These are phyloP conservation scores for Zygaena filipendulae DNA, from an alignment of 2,888 invertebrate species.

Conservation along the genomic window DNA sequence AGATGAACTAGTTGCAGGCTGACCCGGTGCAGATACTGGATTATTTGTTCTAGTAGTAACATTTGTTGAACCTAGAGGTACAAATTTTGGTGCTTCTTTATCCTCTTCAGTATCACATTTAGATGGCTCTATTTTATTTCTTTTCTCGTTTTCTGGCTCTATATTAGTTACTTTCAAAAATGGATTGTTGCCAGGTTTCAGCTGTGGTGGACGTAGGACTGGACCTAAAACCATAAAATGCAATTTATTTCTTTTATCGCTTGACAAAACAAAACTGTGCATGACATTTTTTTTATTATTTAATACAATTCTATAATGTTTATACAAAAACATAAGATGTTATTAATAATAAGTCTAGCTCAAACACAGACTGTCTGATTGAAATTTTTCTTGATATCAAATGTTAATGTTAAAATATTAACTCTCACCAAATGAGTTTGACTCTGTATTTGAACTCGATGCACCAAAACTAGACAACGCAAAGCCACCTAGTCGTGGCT, in stretches of 20 bases:
- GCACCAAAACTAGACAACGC: constrained; percentile 40
- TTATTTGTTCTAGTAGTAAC: constrained; percentile 43
- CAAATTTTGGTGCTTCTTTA: constrained; percentile 51
- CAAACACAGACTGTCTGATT: too few species aligned
- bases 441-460: constrained; percentile 43
- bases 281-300: constrained; percentile 1
- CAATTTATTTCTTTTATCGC: neutral
- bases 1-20: constrained; percentile 50
- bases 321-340: neutral
- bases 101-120: constrained; percentile 34
- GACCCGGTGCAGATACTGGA: constrained; percentile 57
- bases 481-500: constrained; percentile 54
- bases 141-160: constrained; percentile 26
- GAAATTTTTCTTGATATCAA: constrained; percentile 2
- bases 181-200: constrained; percentile 48
- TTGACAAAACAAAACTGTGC: neutral
- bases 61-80: constrained; percentile 48
- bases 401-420: too few species aligned
- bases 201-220: constrained; percentile 50
- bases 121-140: constrained; percentile 19
- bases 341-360: neutral
- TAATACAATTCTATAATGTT: neutral
- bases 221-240: constrained; percentile 33
- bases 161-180: constrained; percentile 35
- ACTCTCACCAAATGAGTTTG: constrained; percentile 49